phyloP scores from a whole-genome alignment of 2,797 vertebrate genomes.

The Podargus strigoides region DNA sequence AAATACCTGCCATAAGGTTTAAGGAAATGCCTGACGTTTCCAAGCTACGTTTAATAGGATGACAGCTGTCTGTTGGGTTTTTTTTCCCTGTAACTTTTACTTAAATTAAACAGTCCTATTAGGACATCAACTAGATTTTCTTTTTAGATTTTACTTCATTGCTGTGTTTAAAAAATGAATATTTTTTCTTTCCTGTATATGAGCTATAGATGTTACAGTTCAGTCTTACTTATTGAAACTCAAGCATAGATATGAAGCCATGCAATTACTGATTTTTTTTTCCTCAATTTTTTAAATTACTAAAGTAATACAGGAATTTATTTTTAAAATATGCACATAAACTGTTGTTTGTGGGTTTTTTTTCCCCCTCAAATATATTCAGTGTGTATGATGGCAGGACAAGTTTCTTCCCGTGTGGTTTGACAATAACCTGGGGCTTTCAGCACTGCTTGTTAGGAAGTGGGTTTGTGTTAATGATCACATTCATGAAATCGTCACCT shows the following conservation, averaged over 20 bases:
- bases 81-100: background rate
- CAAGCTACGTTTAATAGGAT: background rate
- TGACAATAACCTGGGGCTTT: background rate
- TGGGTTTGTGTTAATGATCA: background rate
- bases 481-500: fast-evolving
- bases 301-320: background rate
- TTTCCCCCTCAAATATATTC: background rate
- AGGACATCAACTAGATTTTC: background rate
- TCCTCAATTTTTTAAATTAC: background rate
- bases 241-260: background rate
- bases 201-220: background rate
- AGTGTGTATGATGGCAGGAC: background rate
- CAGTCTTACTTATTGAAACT: background rate
- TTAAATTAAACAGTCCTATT: background rate
- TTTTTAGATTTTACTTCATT: background rate
- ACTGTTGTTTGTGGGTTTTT: background rate
- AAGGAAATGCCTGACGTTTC: background rate
- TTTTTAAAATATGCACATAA: background rate
- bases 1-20: background rate
- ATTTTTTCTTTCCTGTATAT: background rate
- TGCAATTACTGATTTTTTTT: background rate
- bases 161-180: background rate
- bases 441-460: background rate
- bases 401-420: background rate
- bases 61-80: background rate